Evolutionary conservation across 1,140 invertebrate species (phyloP), one percentile per base, ranked within the genome.

Genomic region (Micrasema minimum): DNA sequence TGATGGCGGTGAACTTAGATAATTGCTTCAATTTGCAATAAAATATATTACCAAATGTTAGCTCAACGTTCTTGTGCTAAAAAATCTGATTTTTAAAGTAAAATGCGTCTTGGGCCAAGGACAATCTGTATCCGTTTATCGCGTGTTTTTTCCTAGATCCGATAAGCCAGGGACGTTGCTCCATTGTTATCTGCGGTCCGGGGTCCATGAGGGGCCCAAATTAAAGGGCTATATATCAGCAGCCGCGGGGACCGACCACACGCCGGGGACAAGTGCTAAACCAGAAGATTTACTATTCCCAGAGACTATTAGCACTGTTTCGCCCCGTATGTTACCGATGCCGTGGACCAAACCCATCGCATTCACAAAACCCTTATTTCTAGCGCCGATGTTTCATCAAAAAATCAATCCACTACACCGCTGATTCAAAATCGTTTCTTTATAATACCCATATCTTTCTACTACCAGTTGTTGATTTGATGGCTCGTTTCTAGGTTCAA

Each of bases 251-350:
- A 23, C 35, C 61, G 71, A 72, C 66, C 71, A 68, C 71, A 72
- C 71, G 66, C 65, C 55, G 59, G 71, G 46, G 38, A 66, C 59
- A 31, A 45, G 41, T 48, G 59, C 59, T 64, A 64, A 64, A 64
- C 43, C 43, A 61, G 38, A 65, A 69, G 72, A 73, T 73, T 73
- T 73, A 73, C 72, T 64, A 68, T 59, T 68, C 62, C 51, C 35
- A 11, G 35, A n/a, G 53, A 69, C 72, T 69, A 73, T 73, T 73
- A 73, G 72, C 72, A 55, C 41, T 66, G 72, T 73, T 72, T 69
- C 57, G 71, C 67, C 57, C 46, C 43, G 59, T 46, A 57, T 67
- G 69, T 71, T 51, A 48, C 50, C 61, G 31, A 22, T 66, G 18
- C 41, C 46, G 55, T 18, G 35, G 14, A 31, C 11, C 10, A 35